These are phyloP conservation scores for Oreamnos americanus DNA, from an alignment of 2,113 vertebrate species.

Conservation along the genomic window DNA sequence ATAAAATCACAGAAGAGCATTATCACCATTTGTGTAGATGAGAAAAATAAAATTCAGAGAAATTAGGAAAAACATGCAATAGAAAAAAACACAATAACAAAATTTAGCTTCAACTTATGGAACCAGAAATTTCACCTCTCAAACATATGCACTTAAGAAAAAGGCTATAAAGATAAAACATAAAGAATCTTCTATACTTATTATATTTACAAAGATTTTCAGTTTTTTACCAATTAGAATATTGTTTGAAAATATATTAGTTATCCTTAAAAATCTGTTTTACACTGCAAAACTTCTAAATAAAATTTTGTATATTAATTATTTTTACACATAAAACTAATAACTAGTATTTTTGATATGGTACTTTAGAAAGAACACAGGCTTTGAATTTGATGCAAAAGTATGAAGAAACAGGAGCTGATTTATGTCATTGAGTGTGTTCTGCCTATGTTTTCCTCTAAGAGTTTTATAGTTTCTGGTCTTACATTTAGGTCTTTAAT, in stretches of 20 bases:
- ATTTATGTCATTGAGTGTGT: not conserved
- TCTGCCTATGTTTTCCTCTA: not conserved
- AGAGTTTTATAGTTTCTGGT: not conserved
- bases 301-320: not conserved
- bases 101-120: not conserved
- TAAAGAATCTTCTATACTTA: not conserved
- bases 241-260: constrained; percentile 5
- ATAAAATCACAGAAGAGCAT: not conserved
- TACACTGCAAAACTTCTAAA: not conserved
- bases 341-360: not conserved
- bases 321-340: not conserved
- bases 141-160: not conserved
- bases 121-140: not conserved
- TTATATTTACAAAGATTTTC: not conserved
- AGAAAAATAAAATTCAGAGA: not conserved
- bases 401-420: not conserved
- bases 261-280: not conserved
- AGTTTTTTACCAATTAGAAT: not conserved
- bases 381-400: not conserved
- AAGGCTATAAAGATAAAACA: not conserved
- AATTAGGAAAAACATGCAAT: not conserved
- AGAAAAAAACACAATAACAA: not conserved
- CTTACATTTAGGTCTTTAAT: not conserved
- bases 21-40: not conserved
- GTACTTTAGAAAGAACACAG: not conserved